Percentiles rank a stretch among this genome's conserved stretches.
These are phyloP conservation scores for Romanogobio albipinnatus DNA, from an alignment of 2,113 vertebrate genomes.

Conservation along the genomic window DNA sequence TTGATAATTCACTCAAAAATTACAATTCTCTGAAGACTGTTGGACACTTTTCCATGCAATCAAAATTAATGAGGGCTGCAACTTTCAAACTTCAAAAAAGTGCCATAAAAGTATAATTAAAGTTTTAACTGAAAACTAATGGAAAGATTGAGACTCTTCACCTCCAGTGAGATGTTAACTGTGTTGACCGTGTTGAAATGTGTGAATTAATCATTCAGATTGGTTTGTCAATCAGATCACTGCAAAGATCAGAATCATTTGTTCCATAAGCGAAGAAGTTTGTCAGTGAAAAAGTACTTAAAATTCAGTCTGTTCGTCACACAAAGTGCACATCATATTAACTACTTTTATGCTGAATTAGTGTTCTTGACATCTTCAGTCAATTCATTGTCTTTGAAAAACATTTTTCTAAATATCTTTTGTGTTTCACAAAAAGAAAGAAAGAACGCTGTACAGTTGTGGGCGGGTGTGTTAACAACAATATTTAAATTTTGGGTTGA, in stretches of 20 bases:
- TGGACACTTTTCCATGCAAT: background rate
- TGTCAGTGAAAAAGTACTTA: background rate
- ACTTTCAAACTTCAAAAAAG: background rate
- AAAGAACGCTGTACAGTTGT: background rate
- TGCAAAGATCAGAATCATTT: background rate
- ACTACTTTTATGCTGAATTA: background rate
- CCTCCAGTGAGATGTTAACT: too few relatives aligned
- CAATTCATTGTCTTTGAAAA: background rate
- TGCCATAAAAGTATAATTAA: background rate
- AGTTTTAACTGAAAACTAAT: too few relatives aligned
- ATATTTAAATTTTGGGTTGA: background rate
- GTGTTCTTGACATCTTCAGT: background rate
- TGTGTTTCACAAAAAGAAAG: background rate
- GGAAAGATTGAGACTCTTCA: too few relatives aligned
- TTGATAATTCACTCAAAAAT: too few relatives aligned
- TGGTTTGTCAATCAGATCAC: background rate
- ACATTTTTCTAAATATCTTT: background rate
- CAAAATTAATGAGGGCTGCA: background rate
- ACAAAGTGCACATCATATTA: background rate
- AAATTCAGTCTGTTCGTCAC: background rate
- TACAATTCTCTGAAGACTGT: background rate
- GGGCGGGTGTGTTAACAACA: background rate
- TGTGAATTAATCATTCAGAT: background rate
- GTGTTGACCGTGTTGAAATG: background rate
- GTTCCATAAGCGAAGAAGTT: background rate